phyloP scores from a whole-genome alignment of 2,113 vertebrate species.

The Trogon melanurus region DNA sequence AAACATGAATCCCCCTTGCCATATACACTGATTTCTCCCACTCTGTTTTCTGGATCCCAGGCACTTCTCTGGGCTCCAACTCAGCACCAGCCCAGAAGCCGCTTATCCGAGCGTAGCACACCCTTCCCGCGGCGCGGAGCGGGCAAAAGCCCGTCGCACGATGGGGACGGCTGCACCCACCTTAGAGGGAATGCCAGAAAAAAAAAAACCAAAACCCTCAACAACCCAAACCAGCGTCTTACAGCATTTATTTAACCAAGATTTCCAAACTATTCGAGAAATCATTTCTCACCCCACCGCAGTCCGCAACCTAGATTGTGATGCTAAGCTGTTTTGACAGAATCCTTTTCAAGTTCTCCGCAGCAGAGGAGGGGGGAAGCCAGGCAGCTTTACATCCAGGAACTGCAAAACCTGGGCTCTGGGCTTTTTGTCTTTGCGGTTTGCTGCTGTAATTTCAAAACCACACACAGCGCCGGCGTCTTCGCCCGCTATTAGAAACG shows the following conservation, averaged over 20 bases:
- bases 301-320: background rate
- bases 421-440: slow-evolving; percentile 52
- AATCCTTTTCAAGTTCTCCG: slow-evolving; percentile 15
- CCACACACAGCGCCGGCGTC: slow-evolving; percentile 41
- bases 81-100: accelerated
- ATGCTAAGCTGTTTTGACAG: slow-evolving; percentile 40
- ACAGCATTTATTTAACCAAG: background rate
- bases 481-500: slow-evolving; percentile 66
- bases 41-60: background rate
- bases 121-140: background rate
- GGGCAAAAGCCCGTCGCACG: background rate
- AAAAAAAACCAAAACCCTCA: background rate
- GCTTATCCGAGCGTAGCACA: accelerated
- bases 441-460: slow-evolving; percentile 72
- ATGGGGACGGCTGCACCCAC: background rate
- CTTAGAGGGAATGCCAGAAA: accelerated
- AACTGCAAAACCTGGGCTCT: slow-evolving; percentile 41
- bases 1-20: background rate
- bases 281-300: background rate
- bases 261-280: background rate
- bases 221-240: accelerated
- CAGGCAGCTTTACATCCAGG: slow-evolving; percentile 36
- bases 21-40: background rate
- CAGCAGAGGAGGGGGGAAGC: background rate
- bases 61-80: background rate